Evolutionary conservation across 2,888 invertebrate species (phyloP), one percentile per base, ranked within the genome.

Genomic region (Pollenia griseotomentosa): DNA sequence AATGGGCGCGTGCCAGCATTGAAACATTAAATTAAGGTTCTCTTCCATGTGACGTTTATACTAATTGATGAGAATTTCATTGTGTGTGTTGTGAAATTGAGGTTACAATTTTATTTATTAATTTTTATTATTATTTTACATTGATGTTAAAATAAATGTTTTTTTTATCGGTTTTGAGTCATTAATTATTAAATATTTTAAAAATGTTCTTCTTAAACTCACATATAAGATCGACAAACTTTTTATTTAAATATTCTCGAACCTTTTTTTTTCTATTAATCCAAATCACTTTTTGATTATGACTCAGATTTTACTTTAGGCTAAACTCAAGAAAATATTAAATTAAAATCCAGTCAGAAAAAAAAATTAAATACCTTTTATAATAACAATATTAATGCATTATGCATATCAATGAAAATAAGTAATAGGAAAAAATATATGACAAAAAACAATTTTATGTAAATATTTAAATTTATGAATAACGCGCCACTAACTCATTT

Each of bases 1-100:
- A 82, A 85, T 85, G 55, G 85, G 85, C 81, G 75, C 85, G 85
- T 85, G 85, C 53, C 78, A n/a, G 12, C 9, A 14, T 16, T 55
- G 19, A 63, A 71, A 48, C 70, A 65, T 83, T 51, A 83, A 83
- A 78, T 83, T 83, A 71, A 71, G 57, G 63, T 71, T 71, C 80
- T 71, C 68, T 81, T 66, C 59, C 33, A 11, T 51, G 16, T 65
- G 75, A 75, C 70, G 42, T 63, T 71, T 75, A 68, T 42, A 71
- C 77, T 83, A 83, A 83, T 70, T 85, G 75, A 77, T 46, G 65
- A 51, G 57, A 65, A 74, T 59, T 57, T 44, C 16, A 71, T 77
- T 73, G 51, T 79, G 84, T 68, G 33, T 53, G 33, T 33, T 33
- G 33, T 71, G 23, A 71, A 61, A 80, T 68, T 75, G 53, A 73